Conservation (phyloP, 2,113 vertebrate genomes). For the Stegostoma tigrinum region DNA sequence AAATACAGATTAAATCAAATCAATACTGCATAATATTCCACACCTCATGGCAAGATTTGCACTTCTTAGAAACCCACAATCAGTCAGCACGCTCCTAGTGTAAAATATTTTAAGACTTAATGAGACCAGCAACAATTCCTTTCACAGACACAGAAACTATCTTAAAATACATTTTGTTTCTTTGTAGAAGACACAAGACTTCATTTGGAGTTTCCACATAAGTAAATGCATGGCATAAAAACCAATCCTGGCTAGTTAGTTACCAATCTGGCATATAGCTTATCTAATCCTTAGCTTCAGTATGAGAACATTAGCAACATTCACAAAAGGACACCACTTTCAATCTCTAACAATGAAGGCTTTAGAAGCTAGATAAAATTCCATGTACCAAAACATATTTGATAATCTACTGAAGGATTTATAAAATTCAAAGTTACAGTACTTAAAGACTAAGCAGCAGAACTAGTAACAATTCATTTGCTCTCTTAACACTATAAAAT, state of each 20-base stretch:
- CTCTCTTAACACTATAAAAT: background rate
- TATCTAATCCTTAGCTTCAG: background rate
- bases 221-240: background rate
- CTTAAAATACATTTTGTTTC: background rate
- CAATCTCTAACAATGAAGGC: background rate
- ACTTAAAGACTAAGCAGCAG: background rate
- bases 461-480: background rate
- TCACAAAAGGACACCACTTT: background rate
- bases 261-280: background rate
- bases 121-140: background rate
- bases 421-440: background rate
- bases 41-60: background rate
- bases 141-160: background rate
- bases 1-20: constrained; percentile 26
- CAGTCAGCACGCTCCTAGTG: background rate
- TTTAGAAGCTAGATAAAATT: background rate
- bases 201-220: background rate
- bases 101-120: background rate
- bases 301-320: background rate
- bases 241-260: background rate
- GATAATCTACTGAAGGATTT: background rate
- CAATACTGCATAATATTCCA: constrained; percentile 9
- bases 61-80: constrained; percentile 5
- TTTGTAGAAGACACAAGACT: background rate
- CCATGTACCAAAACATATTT: background rate